Base-by-base conservation (phyloP, 2,113 vertebrate genomes). In the Pangasianodon gigas region DNA sequence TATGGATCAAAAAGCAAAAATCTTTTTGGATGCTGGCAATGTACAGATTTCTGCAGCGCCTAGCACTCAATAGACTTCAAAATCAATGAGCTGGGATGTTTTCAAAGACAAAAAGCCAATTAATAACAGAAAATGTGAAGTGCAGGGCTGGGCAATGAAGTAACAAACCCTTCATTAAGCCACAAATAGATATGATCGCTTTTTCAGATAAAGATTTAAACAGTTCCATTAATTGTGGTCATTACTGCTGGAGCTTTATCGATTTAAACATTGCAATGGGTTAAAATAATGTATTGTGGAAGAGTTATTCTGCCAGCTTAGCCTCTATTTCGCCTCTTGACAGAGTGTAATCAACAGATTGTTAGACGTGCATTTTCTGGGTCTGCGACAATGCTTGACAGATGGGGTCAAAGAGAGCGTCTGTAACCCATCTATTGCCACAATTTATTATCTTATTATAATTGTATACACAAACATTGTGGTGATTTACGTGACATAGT, bases 391-490 rank as follows among this genome's bases (percentile, higher is more conserved):
- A 96, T 95, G 95, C 93, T 95, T 96, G 97, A 99, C 97, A 96
- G 97, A 99, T 98, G 98, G 96, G 98, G 97, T 98, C 97, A 95
- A 91, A 92, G 95, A 94, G 97, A 96, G 96, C 96, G 94, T 96
- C 97, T 96, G 95, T 97, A 98, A 99, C 99, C 97, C 97, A 98
- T 98, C 98, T 97, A 97, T 96, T 95, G 97, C 96, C 93, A 94
- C 97, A 98, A 99, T 99, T 99, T 99, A 99, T 99, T 96, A 97
- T 97, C 98, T 98, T 98, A 99, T 99, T 98, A 98, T 99, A 99
- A 99, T 99, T 99, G 98, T 99, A 99, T 99, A 99, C 98, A 99
- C 98, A 99, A 99, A 99, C 98, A 99, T 97, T 97, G 97, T 95
- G 96, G 97, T 99, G 98, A 99, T 99, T 99, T 99, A 99, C 96